Evolutionary conservation across 2,113 vertebrate species (phyloP), one percentile per base, ranked within the genome.

Genomic region (Forbesichthys agassizii): DNA sequence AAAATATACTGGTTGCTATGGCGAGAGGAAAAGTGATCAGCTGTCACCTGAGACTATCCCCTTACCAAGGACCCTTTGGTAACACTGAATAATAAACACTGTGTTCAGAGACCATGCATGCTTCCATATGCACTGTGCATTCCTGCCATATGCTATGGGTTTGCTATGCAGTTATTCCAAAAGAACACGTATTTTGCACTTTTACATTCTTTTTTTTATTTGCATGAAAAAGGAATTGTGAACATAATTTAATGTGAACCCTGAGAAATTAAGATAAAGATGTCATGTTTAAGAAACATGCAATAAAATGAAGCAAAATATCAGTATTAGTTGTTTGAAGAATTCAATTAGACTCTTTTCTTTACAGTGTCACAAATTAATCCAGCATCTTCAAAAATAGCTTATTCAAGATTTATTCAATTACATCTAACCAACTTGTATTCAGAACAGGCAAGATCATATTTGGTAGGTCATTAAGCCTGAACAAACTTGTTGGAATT

Each of bases 11-110:
- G 64, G 86, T 87, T 75, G 64, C 87, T 42, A 63, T 60, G 64
- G 86, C 4, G 66, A 80, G 77, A 69, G 65, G 75, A 84, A 71
- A 81, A 80, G 83, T 78, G 82, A 79, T 85, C 64, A 75, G 56
- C 52, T n/a, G 64, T 64, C 54, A 48, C 59, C 14, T 27, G 3
- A 0, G 66, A 62, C 84, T 77, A 57, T 87, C 71, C 4, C 13
- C 72, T 88, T 85, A 68, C 85, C 16, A 61, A 14, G 51, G 60
- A 71, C 62, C 33, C 56, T 48, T 48, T 47, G 57, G 76, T 61
- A 74, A 72, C 77, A 48, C 69, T 85, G 74, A 79, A 82, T 82
- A 68, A 86, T 86, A 69, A 3, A 78, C 42, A 0, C 47, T 13
- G 64, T 53, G 33, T 12, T 47, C 11, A 65, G 33, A 61, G 20